Percentiles rank a stretch among this genome's conserved stretches.
Conservation (phyloP, 2,113 vertebrate genomes). For the Neofelis nebulosa region DNA sequence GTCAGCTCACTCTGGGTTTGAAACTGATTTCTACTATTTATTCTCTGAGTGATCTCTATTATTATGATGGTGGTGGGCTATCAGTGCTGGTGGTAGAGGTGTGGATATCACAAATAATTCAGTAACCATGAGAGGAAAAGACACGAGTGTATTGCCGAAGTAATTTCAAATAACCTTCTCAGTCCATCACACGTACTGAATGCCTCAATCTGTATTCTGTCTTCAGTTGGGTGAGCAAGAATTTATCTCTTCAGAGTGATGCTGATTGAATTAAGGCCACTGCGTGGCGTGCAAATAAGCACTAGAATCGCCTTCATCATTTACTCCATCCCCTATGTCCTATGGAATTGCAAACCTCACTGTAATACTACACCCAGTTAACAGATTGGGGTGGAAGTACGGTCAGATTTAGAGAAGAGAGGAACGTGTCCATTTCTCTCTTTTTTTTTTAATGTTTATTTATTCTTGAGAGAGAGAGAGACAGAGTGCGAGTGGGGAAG, state of each 20-base stretch:
- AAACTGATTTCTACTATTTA: not conserved
- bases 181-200: not conserved
- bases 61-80: not conserved
- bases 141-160: not conserved
- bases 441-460: no score
- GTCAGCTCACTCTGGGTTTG: not conserved
- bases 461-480: no score
- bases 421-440: not conserved
- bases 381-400: not conserved
- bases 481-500: no score
- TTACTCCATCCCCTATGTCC: slow-evolving; percentile 26
- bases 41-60: not conserved
- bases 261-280: not conserved
- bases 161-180: not conserved
- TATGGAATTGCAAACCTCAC: slow-evolving; percentile 1
- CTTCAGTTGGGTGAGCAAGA: not conserved
- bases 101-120: not conserved
- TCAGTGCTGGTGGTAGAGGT: not conserved
- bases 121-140: not conserved
- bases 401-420: slow-evolving; percentile 5
- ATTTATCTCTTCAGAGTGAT: not conserved
- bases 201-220: not conserved
- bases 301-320: not conserved
- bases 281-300: slow-evolving; percentile 2
- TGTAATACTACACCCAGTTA: not conserved